phyloP scores from a whole-genome alignment of 2,888 invertebrate genomes.

The Beris morrisii region DNA sequence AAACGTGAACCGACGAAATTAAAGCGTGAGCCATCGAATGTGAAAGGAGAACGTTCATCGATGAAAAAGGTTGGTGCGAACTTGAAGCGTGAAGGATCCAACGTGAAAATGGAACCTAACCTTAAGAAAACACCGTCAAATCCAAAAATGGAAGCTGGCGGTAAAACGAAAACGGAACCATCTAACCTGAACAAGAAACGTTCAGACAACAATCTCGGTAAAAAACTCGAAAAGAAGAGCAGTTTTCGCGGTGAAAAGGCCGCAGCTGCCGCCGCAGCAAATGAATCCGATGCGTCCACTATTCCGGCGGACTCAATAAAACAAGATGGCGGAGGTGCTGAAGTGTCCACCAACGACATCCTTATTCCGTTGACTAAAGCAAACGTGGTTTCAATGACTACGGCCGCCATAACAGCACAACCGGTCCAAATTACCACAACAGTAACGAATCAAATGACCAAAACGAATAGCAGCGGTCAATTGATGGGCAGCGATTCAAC shows the following conservation, averaged over 20 bases:
- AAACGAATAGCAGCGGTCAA: constrained; percentile 42
- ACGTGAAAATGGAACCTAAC: constrained; percentile 19
- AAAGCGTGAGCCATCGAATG: constrained; percentile 30
- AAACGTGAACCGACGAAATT: constrained; percentile 17
- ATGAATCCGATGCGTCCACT: constrained; percentile 20
- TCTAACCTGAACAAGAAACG: constrained; percentile 48
- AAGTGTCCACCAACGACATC: constrained; percentile 39
- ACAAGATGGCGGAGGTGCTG: constrained; percentile 33
- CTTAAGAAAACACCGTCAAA: constrained; percentile 35
- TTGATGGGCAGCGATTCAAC: constrained; percentile 36
- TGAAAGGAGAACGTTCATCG: constrained; percentile 48
- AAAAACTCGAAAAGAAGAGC: constrained; percentile 42
- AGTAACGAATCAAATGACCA: constrained; percentile 60
- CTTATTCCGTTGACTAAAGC: constrained; percentile 44
- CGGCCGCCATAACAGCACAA: constrained; percentile 62
- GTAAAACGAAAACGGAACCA: not conserved
- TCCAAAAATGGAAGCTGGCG: constrained; percentile 14
- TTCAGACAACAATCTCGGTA: constrained; percentile 49
- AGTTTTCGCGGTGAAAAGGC: constrained; percentile 41
- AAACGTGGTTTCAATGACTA: constrained; percentile 61
- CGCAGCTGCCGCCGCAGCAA: constrained; percentile 38
- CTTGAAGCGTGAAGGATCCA: constrained; percentile 34
- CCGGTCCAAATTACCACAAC: constrained; percentile 61
- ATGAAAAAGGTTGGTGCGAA: constrained; percentile 40
- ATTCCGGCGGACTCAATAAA: constrained; percentile 13